Evolutionary conservation across 2,797 vertebrate species (phyloP).

Genomic region (Rhyacichthys aspro): DNA sequence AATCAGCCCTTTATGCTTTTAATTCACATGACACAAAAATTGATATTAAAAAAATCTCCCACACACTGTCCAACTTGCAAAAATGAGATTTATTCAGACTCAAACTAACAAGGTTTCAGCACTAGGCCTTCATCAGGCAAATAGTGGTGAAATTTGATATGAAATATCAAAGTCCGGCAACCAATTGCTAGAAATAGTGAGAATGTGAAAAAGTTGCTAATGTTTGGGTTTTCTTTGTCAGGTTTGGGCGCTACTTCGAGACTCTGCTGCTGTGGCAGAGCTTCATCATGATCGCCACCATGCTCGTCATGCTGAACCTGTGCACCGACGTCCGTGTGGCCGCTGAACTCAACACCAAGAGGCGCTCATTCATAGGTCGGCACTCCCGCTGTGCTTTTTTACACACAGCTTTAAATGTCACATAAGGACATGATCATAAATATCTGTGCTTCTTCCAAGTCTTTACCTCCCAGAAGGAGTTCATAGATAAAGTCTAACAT

Average conservation of each 20-base stretch:
- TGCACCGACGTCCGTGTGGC: conserved; percentile 90
- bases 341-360: conserved; percentile 86
- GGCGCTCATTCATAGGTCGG: conserved; percentile 93
- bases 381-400: background rate
- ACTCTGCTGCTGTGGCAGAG: conserved; percentile 94
- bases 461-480: no score
- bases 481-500: no score
- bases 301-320: conserved; percentile 94
- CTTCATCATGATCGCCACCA: conserved; percentile 93
- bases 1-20: no score
- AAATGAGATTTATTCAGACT: no score
- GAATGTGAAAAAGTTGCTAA: background rate
- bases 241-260: conserved; percentile 93
- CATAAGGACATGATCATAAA: no score
- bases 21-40: background rate
- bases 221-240: conserved; percentile 44
- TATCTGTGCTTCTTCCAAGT: no score
- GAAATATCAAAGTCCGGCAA: no score
- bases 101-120: no score
- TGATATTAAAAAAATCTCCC: background rate
- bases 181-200: no score
- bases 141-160: no score
- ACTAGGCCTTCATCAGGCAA: no score
- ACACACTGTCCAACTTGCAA: no score
- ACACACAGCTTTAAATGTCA: background rate